A percentile compares a stretch with the other conserved stretches of the same genome.
phyloP scores from a whole-genome alignment of 1,140 invertebrate genomes.

The Bombus consobrinus region DNA sequence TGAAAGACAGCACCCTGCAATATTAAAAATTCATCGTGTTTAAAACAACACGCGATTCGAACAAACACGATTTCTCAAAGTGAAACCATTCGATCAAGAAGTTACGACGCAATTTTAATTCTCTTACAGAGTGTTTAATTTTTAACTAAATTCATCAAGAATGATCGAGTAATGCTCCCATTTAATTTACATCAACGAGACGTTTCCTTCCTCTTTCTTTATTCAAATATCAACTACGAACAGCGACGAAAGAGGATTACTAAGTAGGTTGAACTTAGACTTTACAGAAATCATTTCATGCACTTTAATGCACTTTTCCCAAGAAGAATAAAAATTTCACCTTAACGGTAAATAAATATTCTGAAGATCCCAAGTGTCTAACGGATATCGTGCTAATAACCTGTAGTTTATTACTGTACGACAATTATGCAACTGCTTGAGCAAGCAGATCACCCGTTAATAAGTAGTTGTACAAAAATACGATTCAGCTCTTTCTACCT shows the following conservation, averaged over 20 bases:
- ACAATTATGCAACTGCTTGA: conserved; percentile 44
- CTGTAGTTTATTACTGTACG: conserved; percentile 11
- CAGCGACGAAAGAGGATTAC: conserved; percentile 2
- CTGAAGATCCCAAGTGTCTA: background rate
- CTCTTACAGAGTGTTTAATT: background rate
- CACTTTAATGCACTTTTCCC: background rate
- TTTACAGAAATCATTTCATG: background rate
- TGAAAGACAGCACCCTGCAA: background rate
- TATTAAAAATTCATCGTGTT: conserved; percentile 3
- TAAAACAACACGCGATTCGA: background rate
- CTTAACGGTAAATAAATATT: conserved; percentile 11
- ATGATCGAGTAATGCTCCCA: background rate
- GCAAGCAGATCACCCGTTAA: conserved; percentile 3
- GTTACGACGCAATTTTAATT: background rate
- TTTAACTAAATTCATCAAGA: background rate
- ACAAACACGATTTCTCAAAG: background rate
- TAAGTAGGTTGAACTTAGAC: background rate
- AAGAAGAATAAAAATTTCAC: background rate
- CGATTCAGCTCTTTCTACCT: background rate
- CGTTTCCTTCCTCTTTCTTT: background rate
- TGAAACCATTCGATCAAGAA: too few relatives aligned
- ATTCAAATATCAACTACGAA: background rate
- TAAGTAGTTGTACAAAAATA: background rate
- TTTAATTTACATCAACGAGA: conserved; percentile 2
- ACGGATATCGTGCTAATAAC: conserved; percentile 5